Evolutionary conservation across 2,797 vertebrate species (phyloP), one percentile per base, ranked within the genome.

Genomic region (Lepus townsendii): DNA sequence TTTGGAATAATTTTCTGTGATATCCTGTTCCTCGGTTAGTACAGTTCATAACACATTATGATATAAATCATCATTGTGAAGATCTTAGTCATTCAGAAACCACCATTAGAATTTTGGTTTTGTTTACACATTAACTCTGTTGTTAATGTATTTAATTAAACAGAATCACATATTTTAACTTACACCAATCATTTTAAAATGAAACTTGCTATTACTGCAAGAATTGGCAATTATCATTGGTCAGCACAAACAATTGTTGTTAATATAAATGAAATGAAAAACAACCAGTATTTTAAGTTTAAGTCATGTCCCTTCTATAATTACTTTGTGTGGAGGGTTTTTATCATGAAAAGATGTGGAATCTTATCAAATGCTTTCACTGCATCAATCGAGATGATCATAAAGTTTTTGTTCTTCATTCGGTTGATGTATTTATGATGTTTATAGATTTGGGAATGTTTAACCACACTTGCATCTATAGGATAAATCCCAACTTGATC

Each of bases 161-260:
- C n/a, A 27, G 11, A 68, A 60, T 75, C 35, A 68, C 47, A 68
- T 88, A 35, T 62, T 50, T 69, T 73, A 80, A 86, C 13, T 79
- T 83, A 94, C 60, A 68, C 30, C 60, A 75, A 38, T 82, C 17
- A 60, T 60, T 80, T 94, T 86, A 68, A 57, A 90, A 10, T 94
- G 65, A 47, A 79, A 89, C 16, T 65, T 47, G 72, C 12, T 84
- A 72, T 82, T 27, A 19, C 32, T n/a, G 66, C 26, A 35, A 20
- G 54, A 57, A 16, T 57, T 57, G 16, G 42, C 42, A 77, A 32
- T n/a, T 54, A 77, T n/a, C 54, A 12, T 57, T 32, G 60, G 11
- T 62, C 69, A 62, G 73, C 20, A 66, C 69, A 47, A 17, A 68
- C 14, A 0, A 27, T 78, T 80, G 52, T 10, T 88, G 9, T 38